Evolutionary conservation across 1,140 invertebrate genomes (phyloP), one percentile per base, ranked within the genome.

Genomic region (Drosophila pseudoobscura): DNA sequence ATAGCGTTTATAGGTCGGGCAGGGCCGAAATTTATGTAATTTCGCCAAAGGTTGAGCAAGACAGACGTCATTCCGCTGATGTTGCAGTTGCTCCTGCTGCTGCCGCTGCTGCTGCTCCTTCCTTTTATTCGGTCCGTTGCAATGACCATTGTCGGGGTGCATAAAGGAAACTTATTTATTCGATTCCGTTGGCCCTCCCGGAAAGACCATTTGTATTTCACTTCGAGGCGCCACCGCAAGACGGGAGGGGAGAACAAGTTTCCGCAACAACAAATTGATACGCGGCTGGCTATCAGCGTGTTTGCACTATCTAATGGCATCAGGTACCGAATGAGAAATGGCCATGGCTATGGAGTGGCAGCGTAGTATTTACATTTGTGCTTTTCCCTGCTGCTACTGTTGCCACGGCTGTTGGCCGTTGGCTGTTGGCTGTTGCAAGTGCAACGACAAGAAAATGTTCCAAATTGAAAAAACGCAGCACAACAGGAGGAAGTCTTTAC

Each of bases 131-230:
- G 35, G 35, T 5, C 35, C 17, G 50, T 43, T 56, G 39, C 35
- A 56, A 53, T 73, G 71, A 69, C 44, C 53, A 51, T 51, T 35
- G 39, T 35, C 8, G 46, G 24, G 50, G 65, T 78, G 60, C 55
- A 77, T 77, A 77, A 70, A 75, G 56, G 75, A 78, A 78, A 78
- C 75, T 78, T 75, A 78, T 78, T 78, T 78, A 78, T 78, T 65
- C 75, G 73, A 75, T 77, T 74, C 54, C 64, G 64, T 63, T 63
- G 49, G 35, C 53, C 62, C 5, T 13, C 8, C 9, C 31, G 3
- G 35, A 13, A 39, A 39, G 35, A 61, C 41, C 69, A 54, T 74
- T 50, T 69, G 43, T 43, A 15, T 59, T 66, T 64, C 44, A 24
- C 17, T 60, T 70, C 13, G 46, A 49, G 53, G 69, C 58, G 22